Conservation (phyloP, 2,888 invertebrate species). For the Schizotus pectinicornis region DNA sequence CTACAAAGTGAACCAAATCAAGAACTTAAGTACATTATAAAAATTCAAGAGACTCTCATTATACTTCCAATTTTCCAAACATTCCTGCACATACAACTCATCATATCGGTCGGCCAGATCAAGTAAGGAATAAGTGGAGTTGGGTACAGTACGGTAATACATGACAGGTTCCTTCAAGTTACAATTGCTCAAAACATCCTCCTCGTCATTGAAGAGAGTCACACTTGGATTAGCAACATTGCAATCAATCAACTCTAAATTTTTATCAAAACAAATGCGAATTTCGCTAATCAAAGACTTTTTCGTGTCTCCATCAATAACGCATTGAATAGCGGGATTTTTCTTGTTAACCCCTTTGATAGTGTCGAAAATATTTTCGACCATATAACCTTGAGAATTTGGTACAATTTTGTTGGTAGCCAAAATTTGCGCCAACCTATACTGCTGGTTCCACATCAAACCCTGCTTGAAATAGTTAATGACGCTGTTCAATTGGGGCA, state of each 20-base stretch:
- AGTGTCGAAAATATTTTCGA: conserved; percentile 61
- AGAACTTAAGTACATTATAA: conserved; percentile 64
- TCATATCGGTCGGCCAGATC: conserved; percentile 32
- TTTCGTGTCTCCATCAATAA: conserved; percentile 64
- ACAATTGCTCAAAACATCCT: conserved; percentile 66
- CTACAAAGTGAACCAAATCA: conserved; percentile 70
- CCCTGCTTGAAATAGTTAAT: conserved; percentile 73
- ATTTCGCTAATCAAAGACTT: conserved; percentile 72
- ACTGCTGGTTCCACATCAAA: conserved; percentile 65
- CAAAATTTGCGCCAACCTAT: conserved; percentile 68
- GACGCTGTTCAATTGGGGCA: conserved; percentile 66
- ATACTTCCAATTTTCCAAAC: conserved; percentile 13
- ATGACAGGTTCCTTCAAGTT: conserved; percentile 61
- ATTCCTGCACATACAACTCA: conserved; percentile 1
- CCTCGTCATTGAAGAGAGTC: conserved; percentile 49
- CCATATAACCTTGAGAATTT: conserved; percentile 56
- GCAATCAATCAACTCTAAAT: conserved; percentile 69
- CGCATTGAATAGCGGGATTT: conserved; percentile 70
- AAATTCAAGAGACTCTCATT: conserved; percentile 55
- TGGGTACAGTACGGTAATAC: conserved; percentile 64
- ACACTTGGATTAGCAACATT: conserved; percentile 60
- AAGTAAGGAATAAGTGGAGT: conserved; percentile 29
- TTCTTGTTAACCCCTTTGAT: conserved; percentile 63
- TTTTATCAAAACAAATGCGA: conserved; percentile 75
- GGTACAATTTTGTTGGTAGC: conserved; percentile 65